These are phyloP conservation scores for Aleiodes sp. DNA, from an alignment of 1,140 invertebrate species.

Conservation along the genomic window DNA sequence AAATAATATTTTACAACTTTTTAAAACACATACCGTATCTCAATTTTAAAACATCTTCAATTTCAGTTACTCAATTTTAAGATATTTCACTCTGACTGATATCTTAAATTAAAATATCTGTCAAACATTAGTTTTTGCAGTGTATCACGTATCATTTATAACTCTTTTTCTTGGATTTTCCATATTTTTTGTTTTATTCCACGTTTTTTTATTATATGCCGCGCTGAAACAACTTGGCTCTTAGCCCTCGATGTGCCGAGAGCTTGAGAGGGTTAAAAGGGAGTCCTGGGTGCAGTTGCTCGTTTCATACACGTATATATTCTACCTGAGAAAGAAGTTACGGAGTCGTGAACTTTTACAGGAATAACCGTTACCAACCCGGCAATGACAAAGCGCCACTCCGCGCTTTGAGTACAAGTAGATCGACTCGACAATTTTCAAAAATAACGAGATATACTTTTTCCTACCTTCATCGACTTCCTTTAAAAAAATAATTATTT, in stretches of 20 bases:
- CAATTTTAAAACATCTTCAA: too few species aligned
- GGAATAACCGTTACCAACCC: conserved; percentile 54
- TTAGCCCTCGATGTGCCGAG: conserved; percentile 34
- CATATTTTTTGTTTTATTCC: background rate
- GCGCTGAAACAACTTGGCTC: conserved; percentile 37
- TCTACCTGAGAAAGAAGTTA: conserved; percentile 15
- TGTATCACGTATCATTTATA: too few species aligned
- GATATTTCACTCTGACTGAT: too few species aligned
- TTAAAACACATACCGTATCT: too few species aligned
- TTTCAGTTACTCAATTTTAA: too few species aligned
- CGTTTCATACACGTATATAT: background rate
- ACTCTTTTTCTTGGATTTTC: too few species aligned
- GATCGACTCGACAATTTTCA: conserved; percentile 38
- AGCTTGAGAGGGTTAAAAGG: conserved; percentile 30
- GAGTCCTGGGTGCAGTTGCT: background rate
- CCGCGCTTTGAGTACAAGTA: conserved; percentile 43
- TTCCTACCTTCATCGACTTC: background rate
- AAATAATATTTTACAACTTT: too few species aligned
- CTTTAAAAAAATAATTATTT: too few species aligned
- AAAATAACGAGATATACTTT: background rate
- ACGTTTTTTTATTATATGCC: background rate
- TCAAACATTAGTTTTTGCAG: too few species aligned
- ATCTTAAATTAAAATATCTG: too few species aligned
- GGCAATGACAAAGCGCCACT: conserved; percentile 55
- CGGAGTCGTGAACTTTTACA: conserved; percentile 40